Evolutionary conservation across 2,888 invertebrate genomes (phyloP).

Genomic region (Tupiocoris notatus): DNA sequence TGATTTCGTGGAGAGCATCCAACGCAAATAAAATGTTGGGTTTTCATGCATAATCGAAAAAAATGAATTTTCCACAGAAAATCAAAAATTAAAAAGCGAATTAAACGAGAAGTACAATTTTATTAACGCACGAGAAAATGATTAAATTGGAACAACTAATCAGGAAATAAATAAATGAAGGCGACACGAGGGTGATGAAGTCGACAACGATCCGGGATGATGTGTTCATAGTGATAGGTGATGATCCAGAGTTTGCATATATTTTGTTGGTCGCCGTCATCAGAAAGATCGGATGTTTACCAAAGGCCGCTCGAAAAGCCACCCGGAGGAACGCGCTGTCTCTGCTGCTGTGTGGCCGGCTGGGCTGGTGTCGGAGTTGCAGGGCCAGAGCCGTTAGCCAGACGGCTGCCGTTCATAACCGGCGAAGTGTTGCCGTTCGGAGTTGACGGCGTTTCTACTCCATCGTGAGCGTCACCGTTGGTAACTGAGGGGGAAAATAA

Average conservation of each 20-base stretch:
- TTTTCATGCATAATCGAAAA: neutral
- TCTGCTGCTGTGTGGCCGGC: conserved; percentile 54
- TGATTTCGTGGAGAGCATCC: neutral
- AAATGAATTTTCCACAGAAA: too few species aligned
- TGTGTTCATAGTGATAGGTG: too few species aligned
- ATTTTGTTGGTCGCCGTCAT: too few species aligned
- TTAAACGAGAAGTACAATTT: neutral
- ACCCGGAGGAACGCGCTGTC: conserved; percentile 67
- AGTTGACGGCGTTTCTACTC: conserved; percentile 18
- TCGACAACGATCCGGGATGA: too few species aligned
- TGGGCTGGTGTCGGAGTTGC: neutral
- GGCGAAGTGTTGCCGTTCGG: conserved; percentile 30
- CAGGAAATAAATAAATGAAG: too few species aligned
- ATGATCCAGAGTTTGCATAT: too few species aligned
- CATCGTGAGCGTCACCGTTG: conserved; percentile 39
- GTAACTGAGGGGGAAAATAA: conserved; percentile 10
- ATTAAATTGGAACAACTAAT: too few species aligned
- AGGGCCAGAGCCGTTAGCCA: conserved; percentile 35
- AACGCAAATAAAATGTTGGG: neutral
- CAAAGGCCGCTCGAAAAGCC: conserved; percentile 69
- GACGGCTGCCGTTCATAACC: conserved; percentile 27
- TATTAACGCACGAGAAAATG: neutral
- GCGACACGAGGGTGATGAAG: too few species aligned
- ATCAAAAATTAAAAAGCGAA: neutral
- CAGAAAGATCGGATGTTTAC: conserved; percentile 58